Evolutionary conservation across 2,888 invertebrate species (phyloP).

Genomic region (Anticlea derivata): DNA sequence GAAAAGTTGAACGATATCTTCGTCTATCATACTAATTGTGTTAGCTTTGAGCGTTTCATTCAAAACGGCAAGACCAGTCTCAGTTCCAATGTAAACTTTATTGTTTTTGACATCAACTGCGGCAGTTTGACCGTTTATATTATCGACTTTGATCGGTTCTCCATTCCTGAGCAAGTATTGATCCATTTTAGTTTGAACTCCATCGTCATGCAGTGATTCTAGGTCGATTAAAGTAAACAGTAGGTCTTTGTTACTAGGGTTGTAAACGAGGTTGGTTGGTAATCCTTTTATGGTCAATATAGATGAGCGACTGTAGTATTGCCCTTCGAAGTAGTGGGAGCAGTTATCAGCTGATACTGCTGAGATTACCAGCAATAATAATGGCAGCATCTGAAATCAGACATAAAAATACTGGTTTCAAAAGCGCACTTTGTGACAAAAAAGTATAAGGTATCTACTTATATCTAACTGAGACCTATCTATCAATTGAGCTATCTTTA

Average conservation of each 20-base stretch:
- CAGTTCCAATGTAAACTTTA: slow-evolving; percentile 68
- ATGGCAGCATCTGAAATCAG: slow-evolving; percentile 50
- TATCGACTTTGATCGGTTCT: slow-evolving; percentile 62
- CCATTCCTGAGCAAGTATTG: slow-evolving; percentile 66
- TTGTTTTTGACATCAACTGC: slow-evolving; percentile 61
- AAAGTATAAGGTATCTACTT: too few species aligned
- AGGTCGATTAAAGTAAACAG: slow-evolving; percentile 72
- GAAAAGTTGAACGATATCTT: slow-evolving; percentile 72
- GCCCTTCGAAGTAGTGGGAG: slow-evolving; percentile 53
- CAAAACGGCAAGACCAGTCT: slow-evolving; percentile 62
- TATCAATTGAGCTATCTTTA: too few species aligned
- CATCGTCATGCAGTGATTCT: slow-evolving; percentile 67
- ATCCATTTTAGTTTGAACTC: slow-evolving; percentile 75
- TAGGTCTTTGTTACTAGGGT: slow-evolving; percentile 59
- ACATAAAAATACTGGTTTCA: neutral
- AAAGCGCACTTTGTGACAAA: too few species aligned
- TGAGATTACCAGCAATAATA: slow-evolving; percentile 53
- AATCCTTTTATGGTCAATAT: slow-evolving; percentile 70
- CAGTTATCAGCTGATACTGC: slow-evolving; percentile 60
- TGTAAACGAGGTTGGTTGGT: slow-evolving; percentile 68
- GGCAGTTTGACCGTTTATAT: slow-evolving; percentile 68
- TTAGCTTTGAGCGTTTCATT: slow-evolving; percentile 61
- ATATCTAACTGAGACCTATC: too few species aligned
- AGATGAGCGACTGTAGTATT: slow-evolving; percentile 54
- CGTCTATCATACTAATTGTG: slow-evolving; percentile 63